Evolutionary conservation across 2,113 vertebrate species (phyloP).

Genomic region (Ardeotis arabs): DNA sequence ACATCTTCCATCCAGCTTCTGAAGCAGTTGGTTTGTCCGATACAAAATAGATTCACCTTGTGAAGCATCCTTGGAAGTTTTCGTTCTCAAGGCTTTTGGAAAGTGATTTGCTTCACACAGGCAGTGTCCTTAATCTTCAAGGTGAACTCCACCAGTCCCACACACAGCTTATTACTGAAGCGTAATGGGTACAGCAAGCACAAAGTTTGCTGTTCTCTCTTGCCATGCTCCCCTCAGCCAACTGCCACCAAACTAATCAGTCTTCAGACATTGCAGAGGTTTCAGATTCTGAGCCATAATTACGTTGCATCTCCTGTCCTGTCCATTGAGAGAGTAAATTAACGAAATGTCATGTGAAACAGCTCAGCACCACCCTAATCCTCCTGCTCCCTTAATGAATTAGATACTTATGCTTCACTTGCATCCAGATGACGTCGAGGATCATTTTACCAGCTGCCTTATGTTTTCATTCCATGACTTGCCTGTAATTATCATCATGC

Average conservation of each 20-base stretch:
- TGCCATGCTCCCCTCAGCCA: background rate
- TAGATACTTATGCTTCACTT: conserved; percentile 39
- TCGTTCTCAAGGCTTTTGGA: background rate
- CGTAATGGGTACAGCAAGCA: accelerated
- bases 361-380: conserved; percentile 15
- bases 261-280: background rate
- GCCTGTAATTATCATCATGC: conserved; percentile 14
- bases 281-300: conserved; percentile 18
- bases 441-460: conserved; percentile 28
- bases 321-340: conserved; percentile 25
- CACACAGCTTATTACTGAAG: background rate
- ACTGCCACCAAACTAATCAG: background rate
- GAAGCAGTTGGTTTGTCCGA: background rate
- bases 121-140: background rate
- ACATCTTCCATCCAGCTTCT: background rate
- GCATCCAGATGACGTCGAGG: conserved; percentile 34
- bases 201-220: background rate
- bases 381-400: conserved; percentile 35
- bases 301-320: background rate
- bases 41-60: background rate
- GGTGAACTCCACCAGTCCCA: background rate
- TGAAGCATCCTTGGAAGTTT: conserved; percentile 1
- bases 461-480: conserved; percentile 22
- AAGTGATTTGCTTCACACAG: background rate
- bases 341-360: conserved; percentile 49